Evolutionary conservation across 2,113 vertebrate genomes (phyloP).

Genomic region (Anseranas semipalmata): DNA sequence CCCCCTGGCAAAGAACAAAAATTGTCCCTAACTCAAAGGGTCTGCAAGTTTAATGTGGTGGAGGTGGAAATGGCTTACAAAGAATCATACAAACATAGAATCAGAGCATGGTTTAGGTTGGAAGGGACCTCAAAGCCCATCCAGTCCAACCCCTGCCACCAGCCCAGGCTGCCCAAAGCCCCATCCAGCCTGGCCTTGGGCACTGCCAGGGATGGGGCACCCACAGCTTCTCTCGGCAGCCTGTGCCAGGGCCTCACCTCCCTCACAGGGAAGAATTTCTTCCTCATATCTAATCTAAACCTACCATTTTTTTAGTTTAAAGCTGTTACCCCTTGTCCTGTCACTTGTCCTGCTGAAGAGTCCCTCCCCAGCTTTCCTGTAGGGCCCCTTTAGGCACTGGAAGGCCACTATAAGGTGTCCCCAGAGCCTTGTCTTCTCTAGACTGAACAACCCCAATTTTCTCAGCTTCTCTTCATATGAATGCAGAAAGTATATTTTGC

Average conservation of each 20-base stretch:
- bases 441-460: background rate
- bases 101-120: background rate
- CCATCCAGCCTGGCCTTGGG: background rate
- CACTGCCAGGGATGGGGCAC: background rate
- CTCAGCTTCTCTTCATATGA: background rate
- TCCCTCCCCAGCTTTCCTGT: background rate
- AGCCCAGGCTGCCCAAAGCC: background rate
- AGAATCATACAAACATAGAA: background rate
- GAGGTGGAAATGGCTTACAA: background rate
- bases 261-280: background rate
- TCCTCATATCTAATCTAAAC: background rate
- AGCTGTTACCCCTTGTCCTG: background rate
- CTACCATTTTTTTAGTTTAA: background rate
- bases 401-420: background rate
- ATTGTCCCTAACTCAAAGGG: background rate
- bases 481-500: background rate
- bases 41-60: fast-evolving
- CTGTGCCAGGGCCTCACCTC: background rate
- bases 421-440: background rate
- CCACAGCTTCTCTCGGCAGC: background rate
- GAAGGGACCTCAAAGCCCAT: background rate
- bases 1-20: background rate
- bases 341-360: too few relatives aligned
- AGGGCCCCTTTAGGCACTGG: background rate
- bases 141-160: background rate